A percentile compares a stretch with the other conserved stretches of the same genome.
Conservation (phyloP, 2,797 vertebrate genomes). For the Phalloptychus januarius region DNA sequence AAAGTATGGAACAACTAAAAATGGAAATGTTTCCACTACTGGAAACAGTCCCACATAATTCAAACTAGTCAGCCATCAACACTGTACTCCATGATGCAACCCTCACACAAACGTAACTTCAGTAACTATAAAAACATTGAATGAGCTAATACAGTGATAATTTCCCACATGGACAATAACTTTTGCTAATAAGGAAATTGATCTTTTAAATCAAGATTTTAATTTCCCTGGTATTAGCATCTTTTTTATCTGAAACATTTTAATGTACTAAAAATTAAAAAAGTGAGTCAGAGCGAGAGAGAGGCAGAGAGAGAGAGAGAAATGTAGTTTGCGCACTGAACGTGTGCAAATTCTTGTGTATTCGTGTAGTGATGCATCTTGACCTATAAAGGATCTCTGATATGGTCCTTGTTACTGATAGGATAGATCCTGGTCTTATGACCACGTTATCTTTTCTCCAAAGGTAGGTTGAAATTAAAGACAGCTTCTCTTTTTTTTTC, state of each 20-base stretch:
- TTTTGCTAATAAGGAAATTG: neutral
- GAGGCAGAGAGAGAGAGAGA: too few species aligned
- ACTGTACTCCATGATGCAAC: neutral
- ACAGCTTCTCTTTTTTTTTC: slow-evolving; percentile 29
- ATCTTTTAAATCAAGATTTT: neutral
- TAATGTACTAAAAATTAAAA: neutral
- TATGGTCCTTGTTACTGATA: slow-evolving; percentile 32
- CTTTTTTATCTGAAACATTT: neutral
- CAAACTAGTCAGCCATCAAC: neutral
- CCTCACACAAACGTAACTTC: neutral
- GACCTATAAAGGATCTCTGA: slow-evolving; percentile 7
- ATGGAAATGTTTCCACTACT: neutral
- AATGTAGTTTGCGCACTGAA: neutral
- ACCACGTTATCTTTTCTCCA: neutral
- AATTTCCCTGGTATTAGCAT: neutral
- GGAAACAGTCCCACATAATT: neutral
- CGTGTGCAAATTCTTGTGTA: neutral
- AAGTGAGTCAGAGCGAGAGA: neutral
- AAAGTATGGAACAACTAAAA: neutral
- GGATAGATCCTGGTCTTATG: slow-evolving; percentile 46
- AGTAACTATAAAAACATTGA: neutral
- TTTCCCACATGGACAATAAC: neutral
- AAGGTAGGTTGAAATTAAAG: slow-evolving; percentile 40
- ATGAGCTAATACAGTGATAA: neutral
- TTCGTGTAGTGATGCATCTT: slow-evolving; percentile 34